These are phyloP conservation scores for Sternarchorhynchus goeldii DNA, from an alignment of 2,797 vertebrate genomes.

Conservation along the genomic window DNA sequence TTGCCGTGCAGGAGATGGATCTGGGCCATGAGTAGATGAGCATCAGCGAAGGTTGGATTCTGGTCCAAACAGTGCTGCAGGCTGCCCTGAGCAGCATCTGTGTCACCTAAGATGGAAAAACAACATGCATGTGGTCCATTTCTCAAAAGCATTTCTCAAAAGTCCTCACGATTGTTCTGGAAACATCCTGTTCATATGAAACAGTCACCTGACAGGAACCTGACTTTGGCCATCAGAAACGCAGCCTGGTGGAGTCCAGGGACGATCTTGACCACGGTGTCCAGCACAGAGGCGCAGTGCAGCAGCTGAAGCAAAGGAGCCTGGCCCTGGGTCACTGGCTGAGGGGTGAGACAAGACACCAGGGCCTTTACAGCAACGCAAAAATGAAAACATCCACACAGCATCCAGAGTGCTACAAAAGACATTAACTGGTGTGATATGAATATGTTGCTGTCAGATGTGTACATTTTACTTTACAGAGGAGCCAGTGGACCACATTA, in stretches of 20 bases:
- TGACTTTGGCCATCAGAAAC: conserved; percentile 89
- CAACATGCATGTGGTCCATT: neutral
- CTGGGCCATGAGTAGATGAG: conserved; percentile 95
- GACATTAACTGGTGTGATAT: too few species aligned
- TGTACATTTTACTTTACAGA: too few species aligned
- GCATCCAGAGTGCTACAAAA: too few species aligned
- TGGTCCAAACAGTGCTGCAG: conserved; percentile 86
- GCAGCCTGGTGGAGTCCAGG: conserved; percentile 88
- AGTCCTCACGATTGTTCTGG: neutral
- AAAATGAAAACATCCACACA: neutral
- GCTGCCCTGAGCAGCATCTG: conserved; percentile 84
- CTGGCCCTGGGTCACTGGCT: conserved; percentile 85
- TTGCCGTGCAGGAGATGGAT: conserved; percentile 89
- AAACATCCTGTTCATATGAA: neutral
- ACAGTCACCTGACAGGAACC: conserved; percentile 88
- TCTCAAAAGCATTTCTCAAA: neutral
- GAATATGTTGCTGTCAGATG: too few species aligned
- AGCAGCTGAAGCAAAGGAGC: conserved; percentile 82
- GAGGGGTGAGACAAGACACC: conserved; percentile 33
- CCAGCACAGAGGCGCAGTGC: conserved; percentile 86
- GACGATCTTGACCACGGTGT: conserved; percentile 88
- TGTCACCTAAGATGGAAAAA: conserved; percentile 77
- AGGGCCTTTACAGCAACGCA: neutral
- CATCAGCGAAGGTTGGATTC: conserved; percentile 86
- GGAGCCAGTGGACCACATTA: too few species aligned